phyloP scores from a whole-genome alignment of 2,113 vertebrate genomes.

The Podarcis muralis region DNA sequence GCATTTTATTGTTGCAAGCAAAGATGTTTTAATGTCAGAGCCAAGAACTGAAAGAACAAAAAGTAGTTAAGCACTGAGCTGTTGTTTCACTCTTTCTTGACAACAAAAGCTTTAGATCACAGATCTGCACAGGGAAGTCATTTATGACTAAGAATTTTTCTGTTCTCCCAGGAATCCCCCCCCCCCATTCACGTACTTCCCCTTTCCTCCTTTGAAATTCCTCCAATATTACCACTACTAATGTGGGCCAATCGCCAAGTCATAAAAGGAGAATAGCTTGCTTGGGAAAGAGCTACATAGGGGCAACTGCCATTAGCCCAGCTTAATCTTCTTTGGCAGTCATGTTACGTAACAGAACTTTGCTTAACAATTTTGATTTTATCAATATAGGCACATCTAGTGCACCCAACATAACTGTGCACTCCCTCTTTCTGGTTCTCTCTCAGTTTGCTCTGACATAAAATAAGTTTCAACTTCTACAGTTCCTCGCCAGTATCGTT shows the following conservation, averaged over 20 bases:
- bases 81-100: neutral
- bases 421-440: neutral
- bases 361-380: constrained; percentile 2
- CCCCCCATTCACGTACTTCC: too few relatives aligned
- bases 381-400: neutral
- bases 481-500: neutral
- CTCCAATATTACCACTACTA: neutral
- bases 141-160: neutral
- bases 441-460: neutral
- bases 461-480: neutral
- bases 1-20: neutral
- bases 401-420: neutral
- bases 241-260: neutral
- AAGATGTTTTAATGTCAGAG: neutral
- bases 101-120: neutral
- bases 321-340: neutral
- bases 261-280: neutral
- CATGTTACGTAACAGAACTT: neutral
- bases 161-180: neutral
- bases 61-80: neutral
- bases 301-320: neutral
- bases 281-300: neutral
- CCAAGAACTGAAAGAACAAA: neutral
- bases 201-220: neutral
- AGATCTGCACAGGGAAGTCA: neutral